phyloP scores from a whole-genome alignment of 1,140 invertebrate species.

The Melanaphis sacchari region DNA sequence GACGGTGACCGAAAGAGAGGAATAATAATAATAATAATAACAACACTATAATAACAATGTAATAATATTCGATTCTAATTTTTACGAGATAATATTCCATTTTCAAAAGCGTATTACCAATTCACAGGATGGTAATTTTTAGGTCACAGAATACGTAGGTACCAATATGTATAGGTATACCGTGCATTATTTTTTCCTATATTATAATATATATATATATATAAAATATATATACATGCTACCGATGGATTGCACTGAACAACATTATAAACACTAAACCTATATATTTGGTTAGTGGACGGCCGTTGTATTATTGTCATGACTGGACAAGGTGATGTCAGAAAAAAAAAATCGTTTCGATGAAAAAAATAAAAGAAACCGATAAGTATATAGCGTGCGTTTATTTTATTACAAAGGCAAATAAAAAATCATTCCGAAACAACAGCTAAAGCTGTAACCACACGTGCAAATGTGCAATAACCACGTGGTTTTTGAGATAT shows the following conservation, averaged over 20 bases:
- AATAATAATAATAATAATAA: not conserved
- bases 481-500: constrained; percentile 1
- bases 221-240: not conserved
- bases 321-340: not conserved
- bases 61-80: not conserved
- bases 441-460: not conserved
- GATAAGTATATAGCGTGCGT: too few relatives aligned
- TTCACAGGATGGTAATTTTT: constrained; percentile 47
- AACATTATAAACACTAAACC: constrained; percentile 11
- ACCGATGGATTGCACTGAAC: not conserved
- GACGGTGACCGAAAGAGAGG: not conserved
- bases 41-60: not conserved
- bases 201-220: too few relatives aligned
- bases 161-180: not conserved
- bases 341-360: not conserved
- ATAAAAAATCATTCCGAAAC: not conserved
- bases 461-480: not conserved
- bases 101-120: constrained; percentile 18
- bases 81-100: not conserved
- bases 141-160: constrained; percentile 39
- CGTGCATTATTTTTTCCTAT: not conserved
- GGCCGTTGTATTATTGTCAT: not conserved
- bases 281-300: not conserved
- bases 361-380: not conserved
- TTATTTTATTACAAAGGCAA: not conserved